phyloP scores from a whole-genome alignment of 1,140 invertebrate genomes.

The Orius laevigatus region DNA sequence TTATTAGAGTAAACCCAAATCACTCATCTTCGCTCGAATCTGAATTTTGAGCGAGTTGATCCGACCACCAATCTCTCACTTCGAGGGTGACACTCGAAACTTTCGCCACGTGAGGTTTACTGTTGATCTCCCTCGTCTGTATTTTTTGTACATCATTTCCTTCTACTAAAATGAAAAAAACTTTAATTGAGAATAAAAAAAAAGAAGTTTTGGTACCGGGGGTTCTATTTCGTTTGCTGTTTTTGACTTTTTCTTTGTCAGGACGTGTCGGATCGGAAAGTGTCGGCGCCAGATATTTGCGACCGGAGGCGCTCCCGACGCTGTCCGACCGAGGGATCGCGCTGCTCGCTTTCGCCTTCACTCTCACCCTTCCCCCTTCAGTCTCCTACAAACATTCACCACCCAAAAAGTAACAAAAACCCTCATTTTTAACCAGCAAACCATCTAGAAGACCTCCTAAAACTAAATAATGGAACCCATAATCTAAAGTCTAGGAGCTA shows the following conservation, averaged over 20 bases:
- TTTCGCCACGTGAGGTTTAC: slow-evolving; percentile 27
- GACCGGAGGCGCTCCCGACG: slow-evolving; percentile 57
- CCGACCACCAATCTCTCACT: slow-evolving; percentile 46
- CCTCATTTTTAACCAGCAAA: no score
- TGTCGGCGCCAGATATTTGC: slow-evolving; percentile 76
- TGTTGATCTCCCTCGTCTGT: neutral
- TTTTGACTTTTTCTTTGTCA: slow-evolving; percentile 48
- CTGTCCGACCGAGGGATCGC: slow-evolving; percentile 55
- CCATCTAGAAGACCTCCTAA: no score
- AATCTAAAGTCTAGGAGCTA: no score
- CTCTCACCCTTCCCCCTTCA: slow-evolving; percentile 19
- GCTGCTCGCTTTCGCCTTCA: slow-evolving; percentile 29
- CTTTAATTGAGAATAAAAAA: neutral
- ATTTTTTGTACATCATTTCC: neutral
- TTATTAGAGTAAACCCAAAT: no score
- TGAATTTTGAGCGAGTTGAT: slow-evolving; percentile 39
- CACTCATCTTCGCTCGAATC: slow-evolving; percentile 39
- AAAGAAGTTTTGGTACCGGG: neutral
- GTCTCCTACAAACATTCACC: slow-evolving; percentile 17
- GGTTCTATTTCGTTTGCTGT: slow-evolving; percentile 35
- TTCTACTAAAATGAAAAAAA: neutral
- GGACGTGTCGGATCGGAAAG: slow-evolving; percentile 64
- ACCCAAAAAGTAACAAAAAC: no score
- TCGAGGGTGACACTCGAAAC: slow-evolving; percentile 35
- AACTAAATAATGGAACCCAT: no score